Percentiles rank a stretch among this genome's conserved stretches.
Conservation (phyloP, 1,140 invertebrate genomes). For the Lordiphosa stackelbergi region DNA sequence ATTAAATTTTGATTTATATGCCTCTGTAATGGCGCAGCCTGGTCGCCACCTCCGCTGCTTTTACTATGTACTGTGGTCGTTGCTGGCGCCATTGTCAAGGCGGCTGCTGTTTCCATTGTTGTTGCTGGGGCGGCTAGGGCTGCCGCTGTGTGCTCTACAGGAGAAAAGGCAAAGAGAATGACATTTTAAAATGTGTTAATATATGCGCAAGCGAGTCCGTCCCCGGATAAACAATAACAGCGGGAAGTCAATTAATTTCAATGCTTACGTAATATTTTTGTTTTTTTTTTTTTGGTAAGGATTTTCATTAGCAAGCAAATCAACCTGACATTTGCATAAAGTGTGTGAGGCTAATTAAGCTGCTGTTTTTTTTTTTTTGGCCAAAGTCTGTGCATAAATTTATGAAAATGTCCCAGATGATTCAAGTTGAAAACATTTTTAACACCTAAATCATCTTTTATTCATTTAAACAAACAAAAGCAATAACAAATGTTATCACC, state of each 20-base stretch:
- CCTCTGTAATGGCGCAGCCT: slow-evolving; percentile 47
- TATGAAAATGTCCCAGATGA: too few species aligned
- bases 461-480: too few species aligned
- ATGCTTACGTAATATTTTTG: slow-evolving; percentile 68
- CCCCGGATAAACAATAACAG: slow-evolving; percentile 66
- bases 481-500: too few species aligned
- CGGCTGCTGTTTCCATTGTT: slow-evolving; percentile 8
- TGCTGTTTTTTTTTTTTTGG: not conserved
- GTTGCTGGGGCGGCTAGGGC: not conserved
- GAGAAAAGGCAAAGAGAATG: slow-evolving; percentile 16
- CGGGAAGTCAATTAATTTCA: slow-evolving; percentile 74
- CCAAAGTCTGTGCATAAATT: too few species aligned
- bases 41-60: slow-evolving; percentile 17
- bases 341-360: slow-evolving; percentile 34
- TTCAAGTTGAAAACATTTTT: too few species aligned
- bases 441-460: too few species aligned
- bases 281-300: slow-evolving; percentile 41
- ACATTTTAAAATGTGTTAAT: slow-evolving; percentile 72
- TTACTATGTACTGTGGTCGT: slow-evolving; percentile 18
- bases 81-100: slow-evolving; percentile 24
- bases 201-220: slow-evolving; percentile 49
- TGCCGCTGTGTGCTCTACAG: slow-evolving; percentile 19
- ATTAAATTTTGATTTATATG: slow-evolving; percentile 76
- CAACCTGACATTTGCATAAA: slow-evolving; percentile 20
- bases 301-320: slow-evolving; percentile 44